Evolutionary conservation across 2,888 invertebrate genomes (phyloP).

Genomic region (Lucinisca nassula): DNA sequence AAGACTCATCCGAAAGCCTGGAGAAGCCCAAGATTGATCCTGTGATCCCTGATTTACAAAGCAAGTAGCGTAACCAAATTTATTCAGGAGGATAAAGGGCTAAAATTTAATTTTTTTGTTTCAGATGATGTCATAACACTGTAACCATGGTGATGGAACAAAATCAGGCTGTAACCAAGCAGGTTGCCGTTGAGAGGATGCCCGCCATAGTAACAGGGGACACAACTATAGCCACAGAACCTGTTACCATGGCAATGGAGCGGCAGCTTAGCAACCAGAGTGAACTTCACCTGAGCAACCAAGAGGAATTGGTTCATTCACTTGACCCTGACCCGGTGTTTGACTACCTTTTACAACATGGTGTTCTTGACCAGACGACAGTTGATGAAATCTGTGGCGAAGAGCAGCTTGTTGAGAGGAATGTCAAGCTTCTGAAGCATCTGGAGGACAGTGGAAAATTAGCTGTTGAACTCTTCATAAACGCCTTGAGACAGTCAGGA

Average conservation of each 20-base stretch:
- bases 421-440: conserved; percentile 82
- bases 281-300: conserved; percentile 61
- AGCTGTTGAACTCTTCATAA: conserved; percentile 85
- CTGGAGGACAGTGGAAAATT: conserved; percentile 82
- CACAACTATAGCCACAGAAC: neutral
- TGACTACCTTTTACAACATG: conserved; percentile 86
- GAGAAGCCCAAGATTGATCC: too few relatives aligned
- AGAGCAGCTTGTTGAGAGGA: conserved; percentile 78
- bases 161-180: neutral
- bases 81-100: too few relatives aligned
- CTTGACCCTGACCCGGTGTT: conserved; percentile 86
- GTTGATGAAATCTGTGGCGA: conserved; percentile 77
- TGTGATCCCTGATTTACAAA: too few relatives aligned
- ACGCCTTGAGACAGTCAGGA: conserved; percentile 86
- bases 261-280: conserved; percentile 43
- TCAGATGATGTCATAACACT: neutral
- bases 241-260: conserved; percentile 54
- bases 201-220: neutral
- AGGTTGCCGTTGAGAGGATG: neutral
- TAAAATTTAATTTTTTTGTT: neutral
- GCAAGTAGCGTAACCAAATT: too few relatives aligned
- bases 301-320: conserved; percentile 83
- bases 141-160: conserved; percentile 16
- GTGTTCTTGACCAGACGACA: conserved; percentile 79
- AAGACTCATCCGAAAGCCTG: too few relatives aligned